Evolutionary conservation across 2,113 vertebrate species (phyloP).

Genomic region (Pampusana beccarii): DNA sequence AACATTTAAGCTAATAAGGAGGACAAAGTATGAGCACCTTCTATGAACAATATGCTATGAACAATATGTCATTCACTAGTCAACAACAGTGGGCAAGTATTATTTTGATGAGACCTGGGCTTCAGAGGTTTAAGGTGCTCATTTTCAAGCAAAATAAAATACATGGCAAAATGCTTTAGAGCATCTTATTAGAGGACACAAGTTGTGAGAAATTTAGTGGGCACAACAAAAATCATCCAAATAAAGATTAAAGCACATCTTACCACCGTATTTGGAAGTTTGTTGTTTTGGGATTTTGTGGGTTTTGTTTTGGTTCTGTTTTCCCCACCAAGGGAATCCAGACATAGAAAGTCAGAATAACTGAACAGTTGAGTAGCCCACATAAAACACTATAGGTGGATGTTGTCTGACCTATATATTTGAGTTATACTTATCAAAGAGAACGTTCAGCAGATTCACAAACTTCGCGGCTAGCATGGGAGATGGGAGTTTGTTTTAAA

Average conservation of each 20-base stretch:
- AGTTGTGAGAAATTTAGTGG: not conserved
- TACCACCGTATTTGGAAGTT: not conserved
- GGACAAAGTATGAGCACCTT: not conserved
- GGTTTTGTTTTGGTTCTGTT: not conserved
- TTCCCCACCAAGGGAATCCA: not conserved
- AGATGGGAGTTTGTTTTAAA: not conserved
- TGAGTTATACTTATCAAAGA: not conserved
- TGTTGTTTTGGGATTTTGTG: not conserved
- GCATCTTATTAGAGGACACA: not conserved
- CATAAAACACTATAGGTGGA: not conserved
- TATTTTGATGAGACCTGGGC: not conserved
- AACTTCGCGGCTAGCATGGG: not conserved
- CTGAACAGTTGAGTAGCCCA: not conserved
- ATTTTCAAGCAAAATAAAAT: constrained; percentile 4
- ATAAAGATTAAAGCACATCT: not conserved
- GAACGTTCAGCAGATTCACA: not conserved
- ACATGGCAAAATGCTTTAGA: not conserved
- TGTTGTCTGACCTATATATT: not conserved
- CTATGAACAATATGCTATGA: not conserved
- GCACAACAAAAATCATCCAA: not conserved
- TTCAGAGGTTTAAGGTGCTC: not conserved
- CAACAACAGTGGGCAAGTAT: not conserved
- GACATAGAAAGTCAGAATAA: not conserved
- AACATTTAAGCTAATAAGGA: constrained; percentile 19
- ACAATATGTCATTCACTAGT: not conserved